These are phyloP conservation scores for Pachliopta kotzebuea DNA, from an alignment of 2,888 invertebrate genomes.

Conservation along the genomic window DNA sequence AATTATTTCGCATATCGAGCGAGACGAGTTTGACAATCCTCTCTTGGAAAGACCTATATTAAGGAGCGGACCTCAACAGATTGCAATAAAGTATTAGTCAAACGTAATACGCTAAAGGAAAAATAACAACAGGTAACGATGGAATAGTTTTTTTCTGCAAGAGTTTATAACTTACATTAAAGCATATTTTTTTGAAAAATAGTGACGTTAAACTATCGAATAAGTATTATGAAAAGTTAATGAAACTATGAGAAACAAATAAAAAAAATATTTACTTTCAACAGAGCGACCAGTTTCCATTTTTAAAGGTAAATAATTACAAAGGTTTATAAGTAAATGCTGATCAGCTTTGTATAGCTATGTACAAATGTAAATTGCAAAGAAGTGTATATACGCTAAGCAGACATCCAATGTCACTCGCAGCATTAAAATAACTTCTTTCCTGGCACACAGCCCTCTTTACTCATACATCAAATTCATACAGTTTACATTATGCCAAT, in stretches of 20 bases:
- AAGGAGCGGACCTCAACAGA: too few species aligned
- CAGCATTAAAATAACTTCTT: conserved; percentile 58
- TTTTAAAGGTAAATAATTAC: conserved; percentile 74
- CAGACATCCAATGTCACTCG: conserved; percentile 54
- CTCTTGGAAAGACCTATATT: too few species aligned
- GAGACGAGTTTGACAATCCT: too few species aligned
- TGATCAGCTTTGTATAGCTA: conserved; percentile 64
- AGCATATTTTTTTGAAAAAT: neutral
- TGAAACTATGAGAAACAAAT: conserved; percentile 31
- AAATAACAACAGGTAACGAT: neutral
- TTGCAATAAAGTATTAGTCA: neutral
- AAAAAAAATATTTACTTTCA: conserved; percentile 60
- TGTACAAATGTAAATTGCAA: conserved; percentile 48
- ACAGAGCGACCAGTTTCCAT: conserved; percentile 76
- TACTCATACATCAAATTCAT: conserved; percentile 48
- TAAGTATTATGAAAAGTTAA: conserved; percentile 2
- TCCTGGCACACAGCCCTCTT: conserved; percentile 54
- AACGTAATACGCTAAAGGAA: neutral
- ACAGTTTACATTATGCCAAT: conserved; percentile 39
- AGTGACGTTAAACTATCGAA: neutral
- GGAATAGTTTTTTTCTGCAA: neutral
- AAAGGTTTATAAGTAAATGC: conserved; percentile 51
- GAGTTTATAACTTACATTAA: too few species aligned
- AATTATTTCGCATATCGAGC: too few species aligned
- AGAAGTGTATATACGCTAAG: conserved; percentile 59